These are phyloP conservation scores for Sebastes vulpes DNA, from an alignment of 2,797 vertebrate genomes.

Conservation along the genomic window DNA sequence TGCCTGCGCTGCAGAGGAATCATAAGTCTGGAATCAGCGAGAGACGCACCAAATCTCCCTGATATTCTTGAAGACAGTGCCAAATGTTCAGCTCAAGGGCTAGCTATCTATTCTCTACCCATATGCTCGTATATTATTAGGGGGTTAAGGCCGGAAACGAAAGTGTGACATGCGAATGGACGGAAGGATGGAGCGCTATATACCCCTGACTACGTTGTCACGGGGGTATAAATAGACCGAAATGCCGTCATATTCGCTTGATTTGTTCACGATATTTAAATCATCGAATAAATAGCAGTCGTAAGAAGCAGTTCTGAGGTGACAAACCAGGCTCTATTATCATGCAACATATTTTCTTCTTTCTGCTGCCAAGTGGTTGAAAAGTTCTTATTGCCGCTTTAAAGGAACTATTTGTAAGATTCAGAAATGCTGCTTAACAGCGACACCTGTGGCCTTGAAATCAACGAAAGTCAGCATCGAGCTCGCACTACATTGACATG, in stretches of 20 bases:
- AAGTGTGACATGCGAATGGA: no score
- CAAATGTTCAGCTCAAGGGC: constrained; percentile 44
- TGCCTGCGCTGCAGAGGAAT: constrained; percentile 38
- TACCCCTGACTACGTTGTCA: no score
- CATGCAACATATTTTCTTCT: background rate
- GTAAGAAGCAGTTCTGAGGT: background rate
- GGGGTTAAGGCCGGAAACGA: background rate
- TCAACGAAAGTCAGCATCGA: no score
- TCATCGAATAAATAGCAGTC: background rate
- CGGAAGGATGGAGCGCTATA: no score
- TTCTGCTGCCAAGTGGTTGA: background rate
- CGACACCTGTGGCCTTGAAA: no score
- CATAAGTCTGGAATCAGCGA: constrained; percentile 59
- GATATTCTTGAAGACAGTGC: constrained; percentile 35
- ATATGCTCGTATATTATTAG: constrained; percentile 2
- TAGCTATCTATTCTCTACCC: constrained; percentile 29
- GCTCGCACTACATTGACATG: no score
- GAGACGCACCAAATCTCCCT: constrained; percentile 36
- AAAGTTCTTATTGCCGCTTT: background rate
- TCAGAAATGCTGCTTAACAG: no score
- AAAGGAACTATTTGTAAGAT: background rate
- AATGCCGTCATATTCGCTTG: background rate
- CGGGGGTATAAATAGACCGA: no score
- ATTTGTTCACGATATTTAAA: background rate
- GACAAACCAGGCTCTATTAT: background rate